Conservation (phyloP, 2,888 invertebrate genomes). For the Drosophila merina region DNA sequence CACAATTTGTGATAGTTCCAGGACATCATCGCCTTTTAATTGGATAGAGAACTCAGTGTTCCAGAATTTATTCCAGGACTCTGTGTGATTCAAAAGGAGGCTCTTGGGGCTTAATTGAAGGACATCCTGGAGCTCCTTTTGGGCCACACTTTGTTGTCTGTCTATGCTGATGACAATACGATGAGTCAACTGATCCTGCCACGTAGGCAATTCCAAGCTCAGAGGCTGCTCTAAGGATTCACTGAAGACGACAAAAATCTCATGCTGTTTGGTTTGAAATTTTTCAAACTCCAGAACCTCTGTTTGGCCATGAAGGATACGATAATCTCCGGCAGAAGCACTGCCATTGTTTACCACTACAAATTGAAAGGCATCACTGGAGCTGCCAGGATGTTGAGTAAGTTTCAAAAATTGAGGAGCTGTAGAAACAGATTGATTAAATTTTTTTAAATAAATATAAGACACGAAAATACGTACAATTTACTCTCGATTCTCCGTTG, state of each 20-base stretch:
- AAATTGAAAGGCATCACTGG: conserved; percentile 65
- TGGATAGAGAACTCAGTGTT: conserved; percentile 84
- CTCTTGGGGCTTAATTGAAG: conserved; percentile 78
- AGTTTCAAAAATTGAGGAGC: conserved; percentile 59
- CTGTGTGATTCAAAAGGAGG: conserved; percentile 84
- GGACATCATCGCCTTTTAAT: conserved; percentile 85
- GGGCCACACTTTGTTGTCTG: conserved; percentile 84
- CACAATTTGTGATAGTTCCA: conserved; percentile 83
- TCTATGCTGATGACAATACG: conserved; percentile 86
- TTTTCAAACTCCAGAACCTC: conserved; percentile 70
- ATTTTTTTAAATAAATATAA: neutral
- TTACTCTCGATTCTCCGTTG: neutral
- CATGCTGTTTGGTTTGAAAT: conserved; percentile 69
- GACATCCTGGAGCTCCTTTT: conserved; percentile 79
- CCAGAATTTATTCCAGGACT: conserved; percentile 85
- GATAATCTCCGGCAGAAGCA: conserved; percentile 41
- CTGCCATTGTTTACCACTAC: conserved; percentile 49
- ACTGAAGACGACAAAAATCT: conserved; percentile 71
- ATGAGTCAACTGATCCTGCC: conserved; percentile 76
- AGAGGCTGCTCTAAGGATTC: conserved; percentile 67
- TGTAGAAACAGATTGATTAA: conserved; percentile 16
- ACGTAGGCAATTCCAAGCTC: conserved; percentile 58
- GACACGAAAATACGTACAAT: conserved; percentile 29
- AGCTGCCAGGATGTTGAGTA: conserved; percentile 54
- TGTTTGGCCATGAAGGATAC: conserved; percentile 70